These are phyloP conservation scores for Amniataba percoides DNA, from an alignment of 2,797 vertebrate genomes.

Conservation along the genomic window DNA sequence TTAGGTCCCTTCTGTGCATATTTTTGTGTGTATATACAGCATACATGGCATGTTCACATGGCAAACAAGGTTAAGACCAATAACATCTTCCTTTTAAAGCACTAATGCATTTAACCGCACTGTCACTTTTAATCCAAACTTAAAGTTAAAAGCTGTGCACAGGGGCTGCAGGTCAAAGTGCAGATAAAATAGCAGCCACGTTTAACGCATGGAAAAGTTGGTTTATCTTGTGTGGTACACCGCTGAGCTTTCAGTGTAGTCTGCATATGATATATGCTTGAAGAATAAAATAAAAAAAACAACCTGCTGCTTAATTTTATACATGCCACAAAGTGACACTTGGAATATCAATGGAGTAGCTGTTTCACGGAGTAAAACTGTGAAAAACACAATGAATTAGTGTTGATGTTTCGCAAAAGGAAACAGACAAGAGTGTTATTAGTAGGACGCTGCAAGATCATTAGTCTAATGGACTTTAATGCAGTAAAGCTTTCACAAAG, in stretches of 20 bases:
- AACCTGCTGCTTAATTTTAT: neutral
- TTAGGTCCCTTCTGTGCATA: constrained; percentile 7
- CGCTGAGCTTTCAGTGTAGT: neutral
- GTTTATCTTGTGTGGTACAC: neutral
- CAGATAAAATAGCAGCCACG: neutral
- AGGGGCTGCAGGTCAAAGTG: neutral
- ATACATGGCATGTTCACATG: neutral
- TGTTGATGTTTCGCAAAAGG: constrained; percentile 15
- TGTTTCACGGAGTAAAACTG: constrained; percentile 5
- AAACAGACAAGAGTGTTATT: constrained; percentile 16
- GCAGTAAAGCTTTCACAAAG: constrained; percentile 4
- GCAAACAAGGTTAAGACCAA: neutral
- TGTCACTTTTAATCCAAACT: neutral
- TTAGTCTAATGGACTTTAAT: constrained; percentile 28
- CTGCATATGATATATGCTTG: neutral
- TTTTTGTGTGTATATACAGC: constrained; percentile 13
- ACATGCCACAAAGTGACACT: neutral
- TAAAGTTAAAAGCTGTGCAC: neutral
- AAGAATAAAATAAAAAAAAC: neutral
- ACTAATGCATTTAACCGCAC: neutral
- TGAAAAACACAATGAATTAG: constrained; percentile 17
- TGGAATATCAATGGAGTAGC: neutral
- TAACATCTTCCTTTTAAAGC: neutral
- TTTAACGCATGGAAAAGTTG: neutral
- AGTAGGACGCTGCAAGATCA: neutral